These are phyloP conservation scores for Ylistrum balloti DNA, from an alignment of 1,140 invertebrate species.

Conservation along the genomic window DNA sequence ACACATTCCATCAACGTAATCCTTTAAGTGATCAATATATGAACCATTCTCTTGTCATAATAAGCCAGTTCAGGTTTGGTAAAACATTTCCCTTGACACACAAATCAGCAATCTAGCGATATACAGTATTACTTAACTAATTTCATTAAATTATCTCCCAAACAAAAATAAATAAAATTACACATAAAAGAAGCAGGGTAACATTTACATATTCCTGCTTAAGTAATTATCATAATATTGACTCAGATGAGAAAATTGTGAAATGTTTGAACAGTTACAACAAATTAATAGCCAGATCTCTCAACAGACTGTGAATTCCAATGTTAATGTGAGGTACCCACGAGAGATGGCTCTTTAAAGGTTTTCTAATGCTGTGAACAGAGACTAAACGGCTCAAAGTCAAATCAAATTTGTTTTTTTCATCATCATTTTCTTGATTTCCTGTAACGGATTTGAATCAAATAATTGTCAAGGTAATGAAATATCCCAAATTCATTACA, in stretches of 20 bases:
- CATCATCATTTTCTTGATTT: neutral
- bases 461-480: too few species aligned
- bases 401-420: neutral
- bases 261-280: neutral
- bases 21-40: constrained; percentile 29
- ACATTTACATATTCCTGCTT: neutral
- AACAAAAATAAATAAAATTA: neutral
- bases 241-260: neutral
- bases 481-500: too few species aligned
- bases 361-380: neutral
- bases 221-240: neutral
- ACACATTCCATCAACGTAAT: neutral
- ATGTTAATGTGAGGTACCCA: neutral
- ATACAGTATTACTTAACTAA: neutral
- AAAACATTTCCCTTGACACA: neutral
- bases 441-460: too few species aligned
- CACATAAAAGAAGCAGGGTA: neutral
- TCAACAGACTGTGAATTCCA: neutral
- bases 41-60: constrained; percentile 7
- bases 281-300: neutral
- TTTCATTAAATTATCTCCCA: neutral
- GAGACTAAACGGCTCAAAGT: neutral
- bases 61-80: neutral
- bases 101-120: neutral
- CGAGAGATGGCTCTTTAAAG: neutral